phyloP scores from a whole-genome alignment of 1,140 invertebrate genomes.

The Cyclargus thomasi region DNA sequence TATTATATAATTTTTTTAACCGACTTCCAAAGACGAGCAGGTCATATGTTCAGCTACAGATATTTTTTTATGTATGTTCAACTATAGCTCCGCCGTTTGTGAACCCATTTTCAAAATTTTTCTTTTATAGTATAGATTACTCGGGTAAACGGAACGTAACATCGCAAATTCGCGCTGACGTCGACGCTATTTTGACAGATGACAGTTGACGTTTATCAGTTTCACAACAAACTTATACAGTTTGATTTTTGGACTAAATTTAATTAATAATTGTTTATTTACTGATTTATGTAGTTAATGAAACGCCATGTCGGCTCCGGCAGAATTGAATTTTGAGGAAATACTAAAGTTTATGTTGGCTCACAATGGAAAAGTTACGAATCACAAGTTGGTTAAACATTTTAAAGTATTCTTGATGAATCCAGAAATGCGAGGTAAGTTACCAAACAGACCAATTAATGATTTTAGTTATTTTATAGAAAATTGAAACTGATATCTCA shows the following conservation, averaged over 20 bases:
- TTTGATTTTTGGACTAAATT: neutral
- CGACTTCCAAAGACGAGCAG: no score
- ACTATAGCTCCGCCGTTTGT: no score
- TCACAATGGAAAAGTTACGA: slow-evolving; percentile 89
- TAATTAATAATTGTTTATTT: neutral
- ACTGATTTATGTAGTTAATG: slow-evolving; percentile 15
- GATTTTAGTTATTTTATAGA: slow-evolving; percentile 9
- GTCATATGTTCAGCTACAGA: no score
- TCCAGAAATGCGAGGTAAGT: slow-evolving; percentile 84
- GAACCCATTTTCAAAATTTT: no score
- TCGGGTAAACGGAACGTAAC: slow-evolving; percentile 8
- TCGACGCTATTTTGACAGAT: slow-evolving; percentile 35
- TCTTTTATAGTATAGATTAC: no score
- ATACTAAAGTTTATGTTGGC: slow-evolving; percentile 88
- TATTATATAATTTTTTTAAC: no score
- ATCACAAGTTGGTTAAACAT: slow-evolving; percentile 91
- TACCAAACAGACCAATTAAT: neutral
- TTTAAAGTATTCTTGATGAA: slow-evolving; percentile 90
- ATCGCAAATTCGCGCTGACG: slow-evolving; percentile 1
- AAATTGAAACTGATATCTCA: neutral
- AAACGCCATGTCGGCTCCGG: slow-evolving; percentile 79
- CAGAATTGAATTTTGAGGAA: slow-evolving; percentile 86
- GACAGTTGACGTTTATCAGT: neutral
- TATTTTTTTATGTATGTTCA: no score
- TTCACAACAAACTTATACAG: slow-evolving; percentile 2